A percentile compares a stretch with the other conserved stretches of the same genome.
Evolutionary conservation across 2,797 vertebrate genomes (phyloP).

Genomic region (Xiphorhynchus erythropygius): DNA sequence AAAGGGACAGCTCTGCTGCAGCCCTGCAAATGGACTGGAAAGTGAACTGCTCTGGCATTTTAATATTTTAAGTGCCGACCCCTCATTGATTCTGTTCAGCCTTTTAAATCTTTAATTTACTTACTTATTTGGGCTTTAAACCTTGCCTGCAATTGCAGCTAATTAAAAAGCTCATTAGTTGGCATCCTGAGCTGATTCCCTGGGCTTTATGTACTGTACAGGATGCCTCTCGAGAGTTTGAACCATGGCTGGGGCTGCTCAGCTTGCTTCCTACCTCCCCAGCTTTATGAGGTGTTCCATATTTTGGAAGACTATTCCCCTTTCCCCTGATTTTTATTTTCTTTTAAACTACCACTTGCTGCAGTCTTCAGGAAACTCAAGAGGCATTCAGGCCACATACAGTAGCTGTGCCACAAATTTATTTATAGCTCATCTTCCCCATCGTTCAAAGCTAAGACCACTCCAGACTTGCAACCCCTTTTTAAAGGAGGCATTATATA

Average conservation of each 20-base stretch:
- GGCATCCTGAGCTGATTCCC: conserved; percentile 43
- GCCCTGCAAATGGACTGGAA: background rate
- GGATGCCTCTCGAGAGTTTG: background rate
- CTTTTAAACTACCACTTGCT: background rate
- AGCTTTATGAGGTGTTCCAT: conserved; percentile 60
- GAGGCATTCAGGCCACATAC: background rate
- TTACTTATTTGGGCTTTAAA: conserved; percentile 62
- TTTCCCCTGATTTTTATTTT: background rate
- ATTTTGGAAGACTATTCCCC: conserved; percentile 15
- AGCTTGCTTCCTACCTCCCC: conserved; percentile 21
- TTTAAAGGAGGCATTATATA: background rate
- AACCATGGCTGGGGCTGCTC: background rate
- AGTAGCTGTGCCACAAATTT: background rate
- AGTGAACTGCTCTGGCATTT: background rate
- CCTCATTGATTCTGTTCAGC: conserved; percentile 28
- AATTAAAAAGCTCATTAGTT: conserved; percentile 69
- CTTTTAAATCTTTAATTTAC: conserved; percentile 64
- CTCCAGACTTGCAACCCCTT: background rate
- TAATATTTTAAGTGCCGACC: conserved; percentile 44
- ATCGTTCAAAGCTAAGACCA: background rate
- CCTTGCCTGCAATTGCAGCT: conserved; percentile 34
- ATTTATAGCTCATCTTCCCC: background rate
- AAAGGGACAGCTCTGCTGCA: background rate
- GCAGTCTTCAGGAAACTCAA: background rate
- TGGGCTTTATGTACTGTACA: conserved; percentile 13